phyloP scores from a whole-genome alignment of 1,140 invertebrate species.

The Pissodes strobi region DNA sequence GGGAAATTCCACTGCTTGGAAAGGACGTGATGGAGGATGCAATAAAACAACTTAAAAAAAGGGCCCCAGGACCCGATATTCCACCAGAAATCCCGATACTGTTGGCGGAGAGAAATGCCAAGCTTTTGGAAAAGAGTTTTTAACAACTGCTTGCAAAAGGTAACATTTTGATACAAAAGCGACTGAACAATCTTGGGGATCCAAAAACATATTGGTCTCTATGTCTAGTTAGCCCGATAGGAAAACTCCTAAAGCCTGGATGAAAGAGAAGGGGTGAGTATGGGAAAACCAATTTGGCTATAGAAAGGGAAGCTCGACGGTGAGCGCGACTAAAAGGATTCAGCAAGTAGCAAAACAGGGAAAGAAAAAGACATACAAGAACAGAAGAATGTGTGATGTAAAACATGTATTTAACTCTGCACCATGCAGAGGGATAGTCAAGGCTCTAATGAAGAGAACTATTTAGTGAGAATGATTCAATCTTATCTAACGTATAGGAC shows the following conservation, averaged over 20 bases:
- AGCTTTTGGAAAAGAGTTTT: background rate
- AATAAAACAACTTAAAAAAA: background rate
- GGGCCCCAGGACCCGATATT: background rate
- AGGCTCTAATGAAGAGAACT: background rate
- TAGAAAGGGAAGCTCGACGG: background rate
- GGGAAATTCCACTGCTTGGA: background rate
- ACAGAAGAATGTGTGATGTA: background rate
- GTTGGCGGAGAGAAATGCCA: background rate
- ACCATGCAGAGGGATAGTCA: background rate
- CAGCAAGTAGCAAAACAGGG: background rate
- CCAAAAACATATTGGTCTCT: background rate
- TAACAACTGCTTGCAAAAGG: background rate
- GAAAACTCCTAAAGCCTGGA: background rate
- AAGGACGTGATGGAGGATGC: background rate
- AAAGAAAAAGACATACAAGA: background rate
- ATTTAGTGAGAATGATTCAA: no score
- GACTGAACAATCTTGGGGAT: background rate
- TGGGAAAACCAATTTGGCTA: background rate
- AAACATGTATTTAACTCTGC: background rate
- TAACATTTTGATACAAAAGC: background rate
- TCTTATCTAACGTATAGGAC: background rate
- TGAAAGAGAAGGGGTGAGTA: background rate
- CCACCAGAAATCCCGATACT: background rate
- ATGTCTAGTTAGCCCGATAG: background rate
- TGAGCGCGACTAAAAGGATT: background rate